A percentile compares a stretch with the other conserved stretches of the same genome.
Conservation (phyloP, 2,888 invertebrate genomes). For the Himalopsyche anomala region DNA sequence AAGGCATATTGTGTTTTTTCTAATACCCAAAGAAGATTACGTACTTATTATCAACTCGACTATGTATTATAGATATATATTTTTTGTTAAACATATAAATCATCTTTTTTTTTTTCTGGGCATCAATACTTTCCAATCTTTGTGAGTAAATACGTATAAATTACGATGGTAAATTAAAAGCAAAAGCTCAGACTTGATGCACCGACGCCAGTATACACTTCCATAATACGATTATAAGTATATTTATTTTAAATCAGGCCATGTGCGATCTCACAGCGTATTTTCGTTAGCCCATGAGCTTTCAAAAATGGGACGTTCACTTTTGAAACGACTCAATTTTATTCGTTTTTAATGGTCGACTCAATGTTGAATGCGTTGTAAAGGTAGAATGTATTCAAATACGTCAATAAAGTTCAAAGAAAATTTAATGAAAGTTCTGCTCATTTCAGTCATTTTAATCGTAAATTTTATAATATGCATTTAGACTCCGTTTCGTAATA, state of each 20-base stretch:
- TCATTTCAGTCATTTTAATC: constrained; percentile 40
- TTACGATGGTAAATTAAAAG: neutral
- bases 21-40: too few relatives aligned
- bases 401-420: constrained; percentile 45
- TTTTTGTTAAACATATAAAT: too few relatives aligned
- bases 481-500: neutral
- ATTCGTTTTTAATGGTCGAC: constrained; percentile 36
- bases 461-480: constrained; percentile 19
- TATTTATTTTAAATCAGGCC: constrained; percentile 59
- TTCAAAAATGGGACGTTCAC: constrained; percentile 24
- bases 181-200: neutral
- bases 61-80: too few relatives aligned
- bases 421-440: constrained; percentile 37
- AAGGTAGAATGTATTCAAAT: constrained; percentile 39
- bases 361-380: constrained; percentile 36
- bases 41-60: too few relatives aligned
- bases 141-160: too few relatives aligned
- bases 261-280: constrained; percentile 57
- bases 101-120: too few relatives aligned
- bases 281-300: constrained; percentile 15
- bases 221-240: constrained; percentile 39
- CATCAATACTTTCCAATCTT: too few relatives aligned
- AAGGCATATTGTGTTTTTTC: too few relatives aligned
- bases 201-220: constrained; percentile 31
- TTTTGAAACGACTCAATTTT: constrained; percentile 41